Evolutionary conservation across 2,888 invertebrate genomes (phyloP), one percentile per base, ranked within the genome.

Genomic region (Dyspetes luteomarginatus): DNA sequence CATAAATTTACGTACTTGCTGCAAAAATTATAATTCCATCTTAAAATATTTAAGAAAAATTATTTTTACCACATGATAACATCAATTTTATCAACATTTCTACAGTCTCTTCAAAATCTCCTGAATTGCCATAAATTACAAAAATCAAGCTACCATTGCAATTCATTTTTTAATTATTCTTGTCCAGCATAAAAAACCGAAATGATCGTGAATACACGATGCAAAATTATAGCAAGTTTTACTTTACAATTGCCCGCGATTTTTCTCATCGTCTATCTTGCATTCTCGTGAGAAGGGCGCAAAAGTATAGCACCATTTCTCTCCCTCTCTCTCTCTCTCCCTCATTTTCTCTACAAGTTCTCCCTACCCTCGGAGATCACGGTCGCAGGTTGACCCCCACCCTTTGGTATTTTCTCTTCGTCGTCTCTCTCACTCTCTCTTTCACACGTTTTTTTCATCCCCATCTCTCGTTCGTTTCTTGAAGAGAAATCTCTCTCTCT

Each of bases 391-490:
- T 82, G 75, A 78, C 78, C 81, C 76, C 74, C 78, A 75, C 78
- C 71, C 69, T 52, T 45, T 55, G 30, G 7, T 24, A 52, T 71
- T 73, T 69, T 71, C 64, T 60, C 30, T 12, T 77, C 58, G 48
- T 36, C 24, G 56, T 22, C 19, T 68, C 43, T 62, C 74, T 36
- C 9, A 17, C 75, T 67, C 52, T 64, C 52, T 48, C 82, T 19
- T 60, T 52, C 56, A 7, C 43, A 12, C 52, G 7, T 52, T 68
- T 48, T 60, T 48, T 43, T 58, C 55, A n/a, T 64, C 62, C 62
- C 45, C 74, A 26, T 68, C 36, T 24, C 24, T 60, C 52, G 26
- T 93, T 92, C 93, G 92, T 92, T 91, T 90, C 91, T 91, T 89
- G 91, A 48, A 52, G n/a, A 36, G 17, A 64, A 12, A 60, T 24